phyloP scores from a whole-genome alignment of 2,888 invertebrate species.

The Dioctria linearis region DNA sequence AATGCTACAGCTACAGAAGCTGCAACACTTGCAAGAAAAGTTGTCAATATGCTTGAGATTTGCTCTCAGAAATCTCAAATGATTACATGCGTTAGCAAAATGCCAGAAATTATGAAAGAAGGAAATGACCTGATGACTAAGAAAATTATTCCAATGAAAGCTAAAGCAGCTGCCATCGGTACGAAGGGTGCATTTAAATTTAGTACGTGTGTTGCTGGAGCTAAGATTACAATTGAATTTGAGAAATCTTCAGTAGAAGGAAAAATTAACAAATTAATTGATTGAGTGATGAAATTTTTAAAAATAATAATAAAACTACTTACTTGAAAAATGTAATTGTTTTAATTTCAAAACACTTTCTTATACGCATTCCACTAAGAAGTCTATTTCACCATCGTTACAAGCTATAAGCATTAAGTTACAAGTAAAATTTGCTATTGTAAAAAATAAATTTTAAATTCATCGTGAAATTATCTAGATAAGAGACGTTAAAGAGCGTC shows the following conservation, averaged over 20 bases:
- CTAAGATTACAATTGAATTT: slow-evolving; percentile 5
- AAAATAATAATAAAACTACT: too few relatives aligned
- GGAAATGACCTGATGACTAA: slow-evolving; percentile 14
- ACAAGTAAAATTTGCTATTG: too few relatives aligned
- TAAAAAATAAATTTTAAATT: too few relatives aligned
- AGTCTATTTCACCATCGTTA: too few relatives aligned
- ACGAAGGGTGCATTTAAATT: slow-evolving; percentile 21
- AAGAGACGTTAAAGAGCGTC: too few relatives aligned
- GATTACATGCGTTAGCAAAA: neutral
- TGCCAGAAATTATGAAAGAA: slow-evolving; percentile 22
- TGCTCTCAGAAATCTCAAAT: slow-evolving; percentile 5
- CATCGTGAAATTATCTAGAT: too few relatives aligned
- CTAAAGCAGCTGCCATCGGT: neutral
- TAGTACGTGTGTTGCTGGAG: slow-evolving; percentile 8
- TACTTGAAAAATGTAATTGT: too few relatives aligned
- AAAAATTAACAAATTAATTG: neutral
- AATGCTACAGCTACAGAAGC: slow-evolving; percentile 36
- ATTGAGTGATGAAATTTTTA: neutral
- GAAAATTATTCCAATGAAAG: slow-evolving; percentile 14
- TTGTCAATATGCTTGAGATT: slow-evolving; percentile 11
- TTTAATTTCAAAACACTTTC: too few relatives aligned
- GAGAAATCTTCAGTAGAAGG: slow-evolving; percentile 18
- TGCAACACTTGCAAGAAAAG: slow-evolving; percentile 15
- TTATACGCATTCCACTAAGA: too few relatives aligned
- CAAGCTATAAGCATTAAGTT: too few relatives aligned